Evolutionary conservation across 2,113 vertebrate species (phyloP).

Genomic region (Corapipo altera): DNA sequence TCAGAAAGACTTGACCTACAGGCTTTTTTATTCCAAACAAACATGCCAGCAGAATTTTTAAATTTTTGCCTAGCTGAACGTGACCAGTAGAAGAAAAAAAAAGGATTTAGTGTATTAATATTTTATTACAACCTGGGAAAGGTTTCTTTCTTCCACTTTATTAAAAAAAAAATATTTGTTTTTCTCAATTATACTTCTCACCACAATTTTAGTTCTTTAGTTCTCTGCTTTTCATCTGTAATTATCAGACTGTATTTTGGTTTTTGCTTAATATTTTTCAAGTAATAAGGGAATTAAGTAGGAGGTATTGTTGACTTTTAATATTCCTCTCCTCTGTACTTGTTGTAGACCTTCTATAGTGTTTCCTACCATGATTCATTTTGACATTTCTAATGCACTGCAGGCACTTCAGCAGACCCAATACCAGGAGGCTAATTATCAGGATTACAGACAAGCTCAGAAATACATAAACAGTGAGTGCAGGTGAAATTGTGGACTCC

Average conservation of each 20-base stretch:
- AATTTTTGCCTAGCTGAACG: constrained; percentile 68
- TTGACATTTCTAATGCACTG: constrained; percentile 21
- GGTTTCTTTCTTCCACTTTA: constrained; percentile 18
- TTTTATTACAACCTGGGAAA: constrained; percentile 55
- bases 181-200: not conserved
- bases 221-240: constrained; percentile 8
- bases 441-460: not conserved
- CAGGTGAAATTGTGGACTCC: not conserved
- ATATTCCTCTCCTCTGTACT: not conserved
- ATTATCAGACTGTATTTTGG: constrained; percentile 21
- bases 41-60: constrained; percentile 73
- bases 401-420: constrained; percentile 17
- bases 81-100: constrained; percentile 59
- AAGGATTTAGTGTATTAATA: constrained; percentile 52
- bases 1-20: constrained; percentile 80
- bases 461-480: constrained; percentile 1
- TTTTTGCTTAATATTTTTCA: constrained; percentile 23
- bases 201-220: not conserved
- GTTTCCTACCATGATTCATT: constrained; percentile 25
- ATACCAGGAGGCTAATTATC: constrained; percentile 49
- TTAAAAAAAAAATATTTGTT: not conserved
- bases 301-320: constrained; percentile 5
- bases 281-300: not conserved
- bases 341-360: constrained; percentile 4
- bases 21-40: constrained; percentile 75